Base-by-base conservation (phyloP, 35 echinoderm and acorn worm genomes). In the Stichopus chloronotus region DNA sequence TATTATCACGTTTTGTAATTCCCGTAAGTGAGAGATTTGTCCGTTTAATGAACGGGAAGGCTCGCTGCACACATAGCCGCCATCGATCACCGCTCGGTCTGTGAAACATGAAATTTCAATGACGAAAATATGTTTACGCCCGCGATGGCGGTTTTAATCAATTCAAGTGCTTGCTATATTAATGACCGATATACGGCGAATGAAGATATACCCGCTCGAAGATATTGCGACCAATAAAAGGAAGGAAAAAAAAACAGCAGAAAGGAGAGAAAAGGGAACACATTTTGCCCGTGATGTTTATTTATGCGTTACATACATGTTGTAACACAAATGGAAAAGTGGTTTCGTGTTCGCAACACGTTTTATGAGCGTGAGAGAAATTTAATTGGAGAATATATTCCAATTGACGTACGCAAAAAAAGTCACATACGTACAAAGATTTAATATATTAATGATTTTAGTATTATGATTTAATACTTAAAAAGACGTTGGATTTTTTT, bases 1-100 rank as follows among this genome's bases (percentile, higher is more conserved):
- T 74, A 74, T 74, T 74, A 74, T 74, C 69, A 74, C 69, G 69
- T 74, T 74, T 74, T 74, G 69, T 74, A 74, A 74, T 74, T 74
- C 69, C 17, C 69, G 6, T 74, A 74, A 74, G 69, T 74, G 69
- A 74, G 22, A 19, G 69, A 74, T 74, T 19, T 74, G 69, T 74
- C 17, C 69, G 13, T 74, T 74, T 74, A 74, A 74, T 74, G 69
- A 14, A n/a, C 14, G 19, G 22, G 22, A 20, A 74, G 13, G 7
- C 69, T 7, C 13, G 69, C 69, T 19, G 19, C 19, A 74, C 69
- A 74, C 69, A 74, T 16, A 74, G 17, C 6, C 19, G 69, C 4
- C 7, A 74, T 74, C 69, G 1, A 74, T 74, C 69, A 74, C 5
- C 17, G 69, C 17, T 74, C 69, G 17, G 6, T 19, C 22, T 20